Evolutionary conservation across 2,888 invertebrate genomes (phyloP), one percentile per base, ranked within the genome.

Genomic region (Perizoma affinitatum): DNA sequence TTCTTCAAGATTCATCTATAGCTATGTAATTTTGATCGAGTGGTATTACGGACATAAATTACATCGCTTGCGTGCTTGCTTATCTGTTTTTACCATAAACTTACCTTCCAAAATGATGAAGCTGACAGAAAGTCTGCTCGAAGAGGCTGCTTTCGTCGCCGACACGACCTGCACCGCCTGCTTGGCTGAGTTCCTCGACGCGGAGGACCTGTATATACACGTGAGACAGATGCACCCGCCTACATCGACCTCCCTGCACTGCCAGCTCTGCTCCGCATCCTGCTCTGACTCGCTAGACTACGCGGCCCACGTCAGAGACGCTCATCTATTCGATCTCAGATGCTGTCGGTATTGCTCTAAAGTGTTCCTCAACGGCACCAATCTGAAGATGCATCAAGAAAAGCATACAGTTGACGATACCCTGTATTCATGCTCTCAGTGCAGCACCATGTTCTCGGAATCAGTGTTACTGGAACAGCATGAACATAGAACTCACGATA

Each of bases 111-210:
- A 6, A 45, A 54, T 54, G 53, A 53, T 45, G 53, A 53, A 43
- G 8, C 22, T 41, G 6, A 22, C 22, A 22, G 22, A 22, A 22
- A 22, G 22, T 5, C 2, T 54, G 9, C 3, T 46, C 9, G 44
- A 33, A 40, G 53, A 54, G 33, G 7, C 53, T 6, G 35, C 52
- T 1, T 53, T 11, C 11, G 22, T 54, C 38, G 44, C 5, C n/a
- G 86, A 86, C 0, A 84, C 83, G 0, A 80, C 79, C 0, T 88
- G 88, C 48, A 49, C 45, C 0, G 69, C 79, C 50, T 88, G 87
- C 52, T 67, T 65, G 34, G 86, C 87, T 1, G 88, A 91, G 71
- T 91, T 90, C 40, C 67, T 90, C 0, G 88, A 90, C 10, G 65
- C 75, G 0, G 83, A 81, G 0, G 91, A 91, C 54, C 66, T 91